Evolutionary conservation across 1,140 invertebrate genomes (phyloP).

Genomic region (Bombus waltoni): DNA sequence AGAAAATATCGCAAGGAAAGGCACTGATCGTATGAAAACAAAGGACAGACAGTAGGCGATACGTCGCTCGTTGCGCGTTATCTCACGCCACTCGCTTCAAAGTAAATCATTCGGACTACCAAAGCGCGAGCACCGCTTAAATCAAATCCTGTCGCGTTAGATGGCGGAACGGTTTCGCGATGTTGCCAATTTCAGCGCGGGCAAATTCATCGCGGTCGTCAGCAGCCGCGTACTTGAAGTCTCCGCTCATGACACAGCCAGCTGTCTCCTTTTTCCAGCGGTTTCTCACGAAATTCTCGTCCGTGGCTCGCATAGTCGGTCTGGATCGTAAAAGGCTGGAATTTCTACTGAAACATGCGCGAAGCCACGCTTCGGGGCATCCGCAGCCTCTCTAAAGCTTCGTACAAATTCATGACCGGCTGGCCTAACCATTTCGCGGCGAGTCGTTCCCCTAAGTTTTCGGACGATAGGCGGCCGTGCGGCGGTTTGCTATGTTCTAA

Average conservation of each 20-base stretch:
- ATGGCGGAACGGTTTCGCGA: not conserved
- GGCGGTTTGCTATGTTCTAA: not conserved
- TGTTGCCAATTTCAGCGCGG: constrained; percentile 21
- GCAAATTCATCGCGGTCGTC: constrained; percentile 10
- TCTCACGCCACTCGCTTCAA: not conserved
- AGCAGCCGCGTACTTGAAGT: not conserved
- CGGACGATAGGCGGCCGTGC: constrained; percentile 36
- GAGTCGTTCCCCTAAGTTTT: constrained; percentile 57
- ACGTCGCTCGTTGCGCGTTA: not conserved
- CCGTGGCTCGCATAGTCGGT: not conserved
- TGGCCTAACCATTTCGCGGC: constrained; percentile 47
- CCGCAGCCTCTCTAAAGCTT: constrained; percentile 58
- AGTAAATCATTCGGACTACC: not conserved
- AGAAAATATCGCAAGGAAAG: no score
- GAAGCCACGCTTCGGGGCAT: constrained; percentile 58
- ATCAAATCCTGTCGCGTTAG: not conserved
- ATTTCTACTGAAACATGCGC: constrained; percentile 67
- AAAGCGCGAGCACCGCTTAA: not conserved
- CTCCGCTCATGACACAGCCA: not conserved
- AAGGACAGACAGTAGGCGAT: not conserved
- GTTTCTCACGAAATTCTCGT: constrained; percentile 5
- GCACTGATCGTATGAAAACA: not conserved
- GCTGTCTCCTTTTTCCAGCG: constrained; percentile 17
- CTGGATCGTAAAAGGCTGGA: constrained; percentile 59
- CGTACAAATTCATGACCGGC: constrained; percentile 69